Conservation (phyloP, 2,113 vertebrate genomes). For the Nanorana parkeri region DNA sequence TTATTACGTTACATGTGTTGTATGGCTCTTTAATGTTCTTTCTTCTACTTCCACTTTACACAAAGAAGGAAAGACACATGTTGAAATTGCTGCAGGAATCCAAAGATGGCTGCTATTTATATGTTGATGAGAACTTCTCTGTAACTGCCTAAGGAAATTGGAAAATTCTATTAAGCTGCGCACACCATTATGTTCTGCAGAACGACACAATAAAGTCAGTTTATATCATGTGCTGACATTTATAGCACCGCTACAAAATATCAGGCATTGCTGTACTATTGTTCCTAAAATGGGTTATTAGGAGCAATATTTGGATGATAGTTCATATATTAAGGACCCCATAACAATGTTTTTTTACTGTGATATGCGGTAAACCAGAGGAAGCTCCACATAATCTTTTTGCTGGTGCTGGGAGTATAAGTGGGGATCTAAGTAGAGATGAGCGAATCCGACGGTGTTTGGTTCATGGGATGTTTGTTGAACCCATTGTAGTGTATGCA, state of each 20-base stretch:
- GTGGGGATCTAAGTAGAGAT: too few relatives aligned
- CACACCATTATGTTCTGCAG: constrained; percentile 46
- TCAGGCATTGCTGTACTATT: background rate
- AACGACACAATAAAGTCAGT: constrained; percentile 46
- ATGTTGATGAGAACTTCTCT: constrained; percentile 52
- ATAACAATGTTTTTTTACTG: too few relatives aligned
- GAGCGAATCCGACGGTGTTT: too few relatives aligned
- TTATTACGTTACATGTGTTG: too few relatives aligned
- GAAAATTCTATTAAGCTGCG: constrained; percentile 48
- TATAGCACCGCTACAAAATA: constrained; percentile 20
- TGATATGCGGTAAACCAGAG: too few relatives aligned
- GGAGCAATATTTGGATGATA: constrained; percentile 9
- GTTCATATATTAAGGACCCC: background rate
- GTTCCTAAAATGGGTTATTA: constrained; percentile 2
- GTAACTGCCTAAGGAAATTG: constrained; percentile 53
- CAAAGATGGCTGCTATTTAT: constrained; percentile 35
- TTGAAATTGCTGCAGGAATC: constrained; percentile 21
- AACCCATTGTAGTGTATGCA: too few relatives aligned
- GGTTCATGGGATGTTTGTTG: too few relatives aligned
- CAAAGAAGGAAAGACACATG: constrained; percentile 1
- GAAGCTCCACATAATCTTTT: too few relatives aligned
- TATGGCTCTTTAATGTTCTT: too few relatives aligned
- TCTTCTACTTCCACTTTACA: too few relatives aligned
- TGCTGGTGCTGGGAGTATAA: too few relatives aligned
- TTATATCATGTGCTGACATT: constrained; percentile 47